Conservation (phyloP, 1,140 invertebrate species). For the Magallana angulata region DNA sequence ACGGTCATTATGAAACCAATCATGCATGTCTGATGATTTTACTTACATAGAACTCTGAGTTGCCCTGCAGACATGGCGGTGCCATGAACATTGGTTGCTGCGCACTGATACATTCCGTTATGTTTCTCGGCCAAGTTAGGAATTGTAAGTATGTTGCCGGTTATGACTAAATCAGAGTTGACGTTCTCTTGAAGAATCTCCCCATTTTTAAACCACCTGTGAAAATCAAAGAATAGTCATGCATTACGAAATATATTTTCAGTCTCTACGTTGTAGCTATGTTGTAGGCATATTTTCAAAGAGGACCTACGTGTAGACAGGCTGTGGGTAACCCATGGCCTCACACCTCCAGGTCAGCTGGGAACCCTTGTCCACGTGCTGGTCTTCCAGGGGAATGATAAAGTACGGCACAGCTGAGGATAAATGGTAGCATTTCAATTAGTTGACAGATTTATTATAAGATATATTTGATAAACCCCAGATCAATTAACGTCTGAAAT, state of each 20-base stretch:
- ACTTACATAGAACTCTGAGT: conserved; percentile 82
- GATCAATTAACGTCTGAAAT: no score
- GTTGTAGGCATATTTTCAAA: no score
- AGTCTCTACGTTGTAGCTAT: not conserved
- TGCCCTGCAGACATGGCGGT: conserved; percentile 93
- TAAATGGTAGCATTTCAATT: not conserved
- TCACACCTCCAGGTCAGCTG: conserved; percentile 96
- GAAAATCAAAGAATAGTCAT: not conserved
- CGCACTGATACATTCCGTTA: conserved; percentile 97
- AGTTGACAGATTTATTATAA: no score
- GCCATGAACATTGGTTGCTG: conserved; percentile 91
- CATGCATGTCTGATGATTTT: no score
- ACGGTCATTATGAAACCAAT: no score
- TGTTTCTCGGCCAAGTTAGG: conserved; percentile 55
- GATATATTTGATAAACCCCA: no score
- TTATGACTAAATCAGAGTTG: conserved; percentile 77
- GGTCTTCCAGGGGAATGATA: conserved; percentile 92
- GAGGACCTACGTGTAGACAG: conserved; percentile 83
- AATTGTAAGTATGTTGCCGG: conserved; percentile 58
- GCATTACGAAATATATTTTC: not conserved
- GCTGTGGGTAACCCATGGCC: conserved; percentile 86
- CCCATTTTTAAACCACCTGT: conserved; percentile 87
- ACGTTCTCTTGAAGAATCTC: conserved; percentile 76
- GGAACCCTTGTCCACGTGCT: conserved; percentile 91
- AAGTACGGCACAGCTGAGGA: conserved; percentile 91